Evolutionary conservation across 2,113 vertebrate genomes (phyloP).

Genomic region (Prunella himalayana): DNA sequence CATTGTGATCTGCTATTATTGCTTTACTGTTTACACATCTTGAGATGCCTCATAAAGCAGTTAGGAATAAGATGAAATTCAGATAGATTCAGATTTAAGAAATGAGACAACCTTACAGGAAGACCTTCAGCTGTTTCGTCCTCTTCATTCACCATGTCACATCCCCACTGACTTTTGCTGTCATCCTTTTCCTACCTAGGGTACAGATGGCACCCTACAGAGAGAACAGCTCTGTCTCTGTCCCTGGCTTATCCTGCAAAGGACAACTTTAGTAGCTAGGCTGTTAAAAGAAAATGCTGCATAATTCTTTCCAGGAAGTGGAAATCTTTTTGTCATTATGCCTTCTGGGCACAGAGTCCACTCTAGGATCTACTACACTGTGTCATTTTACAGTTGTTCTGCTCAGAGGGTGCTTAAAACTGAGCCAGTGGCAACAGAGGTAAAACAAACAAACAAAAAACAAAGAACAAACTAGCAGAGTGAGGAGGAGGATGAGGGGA

Average conservation of each 20-base stretch:
- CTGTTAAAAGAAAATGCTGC: background rate
- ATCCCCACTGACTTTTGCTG: too few relatives aligned
- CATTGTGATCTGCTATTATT: slow-evolving; percentile 46
- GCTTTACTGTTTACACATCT: slow-evolving; percentile 47
- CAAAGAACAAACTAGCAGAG: background rate
- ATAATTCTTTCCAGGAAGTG: background rate
- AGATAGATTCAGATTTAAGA: slow-evolving; percentile 1
- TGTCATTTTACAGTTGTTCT: background rate
- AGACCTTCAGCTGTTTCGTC: too few relatives aligned
- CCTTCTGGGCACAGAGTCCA: background rate
- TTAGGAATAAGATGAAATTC: background rate
- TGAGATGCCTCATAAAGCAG: slow-evolving; percentile 41
- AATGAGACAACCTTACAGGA: too few relatives aligned
- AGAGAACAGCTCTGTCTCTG: background rate
- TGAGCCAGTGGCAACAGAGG: background rate
- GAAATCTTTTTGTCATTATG: background rate
- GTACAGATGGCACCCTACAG: background rate
- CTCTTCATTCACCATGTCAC: too few relatives aligned
- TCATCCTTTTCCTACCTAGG: too few relatives aligned
- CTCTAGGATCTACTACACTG: background rate
- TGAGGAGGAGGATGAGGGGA: background rate
- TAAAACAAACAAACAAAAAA: background rate
- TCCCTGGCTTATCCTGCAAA: background rate
- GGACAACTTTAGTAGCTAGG: background rate
- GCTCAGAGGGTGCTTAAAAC: background rate